Percentiles rank a stretch among this genome's conserved stretches.
Conservation (phyloP, 2,113 vertebrate genomes). For the Thinocorus orbignyianus region DNA sequence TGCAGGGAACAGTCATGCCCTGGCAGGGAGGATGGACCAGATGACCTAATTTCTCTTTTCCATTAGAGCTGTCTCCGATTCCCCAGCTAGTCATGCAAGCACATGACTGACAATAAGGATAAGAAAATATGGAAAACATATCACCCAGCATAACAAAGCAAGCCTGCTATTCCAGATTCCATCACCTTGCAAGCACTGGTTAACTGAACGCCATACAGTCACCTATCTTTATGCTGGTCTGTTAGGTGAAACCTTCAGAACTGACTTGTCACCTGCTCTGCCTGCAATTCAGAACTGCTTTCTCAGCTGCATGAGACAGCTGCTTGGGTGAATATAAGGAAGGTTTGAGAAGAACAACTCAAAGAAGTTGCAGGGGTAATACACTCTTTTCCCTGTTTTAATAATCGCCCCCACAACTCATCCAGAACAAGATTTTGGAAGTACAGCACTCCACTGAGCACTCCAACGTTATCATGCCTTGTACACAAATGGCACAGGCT, state of each 20-base stretch:
- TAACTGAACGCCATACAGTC: not conserved
- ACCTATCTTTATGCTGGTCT: not conserved
- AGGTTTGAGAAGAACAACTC: not conserved
- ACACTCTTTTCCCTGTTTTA: not conserved
- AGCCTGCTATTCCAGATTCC: not conserved
- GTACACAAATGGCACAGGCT: not conserved
- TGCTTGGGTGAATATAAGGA: not conserved
- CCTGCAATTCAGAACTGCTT: not conserved
- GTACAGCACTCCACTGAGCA: not conserved
- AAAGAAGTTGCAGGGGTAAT: not conserved
- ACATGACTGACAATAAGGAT: slow-evolving; percentile 14
- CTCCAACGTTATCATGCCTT: not conserved
- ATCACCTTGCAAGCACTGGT: not conserved
- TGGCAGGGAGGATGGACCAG: slow-evolving; percentile 50
- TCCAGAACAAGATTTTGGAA: not conserved
- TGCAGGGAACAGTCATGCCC: slow-evolving; percentile 48
- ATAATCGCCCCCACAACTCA: not conserved
- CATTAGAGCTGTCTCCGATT: slow-evolving; percentile 14
- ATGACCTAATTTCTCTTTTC: slow-evolving; percentile 67
- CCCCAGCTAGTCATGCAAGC: not conserved
- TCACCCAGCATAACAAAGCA: not conserved
- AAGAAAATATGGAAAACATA: not conserved
- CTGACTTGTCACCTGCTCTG: not conserved
- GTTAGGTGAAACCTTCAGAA: not conserved
- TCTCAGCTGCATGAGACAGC: slow-evolving; percentile 1